Percentiles rank a stretch among this genome's conserved stretches.
Conservation (phyloP, 2,888 invertebrate species). For the Metacarcinus magister region DNA sequence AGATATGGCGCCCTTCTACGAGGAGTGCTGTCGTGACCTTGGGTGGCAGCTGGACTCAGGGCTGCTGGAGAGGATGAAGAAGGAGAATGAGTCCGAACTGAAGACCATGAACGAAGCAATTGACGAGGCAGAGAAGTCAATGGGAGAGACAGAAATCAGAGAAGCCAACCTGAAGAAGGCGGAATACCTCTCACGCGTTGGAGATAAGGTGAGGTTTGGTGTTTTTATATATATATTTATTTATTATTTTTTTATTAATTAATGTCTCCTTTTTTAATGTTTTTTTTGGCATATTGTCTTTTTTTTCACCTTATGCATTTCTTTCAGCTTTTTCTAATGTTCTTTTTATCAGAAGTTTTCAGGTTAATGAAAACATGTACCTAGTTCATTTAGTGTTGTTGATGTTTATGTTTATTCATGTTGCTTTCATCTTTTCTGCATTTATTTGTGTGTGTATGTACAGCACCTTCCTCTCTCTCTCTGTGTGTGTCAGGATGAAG, state of each 20-base stretch:
- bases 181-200: conserved; percentile 93
- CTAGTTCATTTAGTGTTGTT: too few species aligned
- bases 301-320: too few species aligned
- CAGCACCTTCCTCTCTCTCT: background rate
- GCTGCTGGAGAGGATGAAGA: conserved; percentile 87
- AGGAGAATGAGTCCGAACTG: conserved; percentile 90
- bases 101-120: conserved; percentile 92
- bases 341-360: too few species aligned
- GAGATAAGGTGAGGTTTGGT: conserved; percentile 88
- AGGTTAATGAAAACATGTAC: too few species aligned
- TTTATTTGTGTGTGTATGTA: too few species aligned
- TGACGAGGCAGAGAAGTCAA: conserved; percentile 94
- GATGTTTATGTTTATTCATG: too few species aligned
- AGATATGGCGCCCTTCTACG: conserved; percentile 98
- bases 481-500: conserved; percentile 86
- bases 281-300: too few species aligned
- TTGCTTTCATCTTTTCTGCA: too few species aligned
- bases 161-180: conserved; percentile 93
- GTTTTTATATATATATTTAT: background rate
- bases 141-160: conserved; percentile 95
- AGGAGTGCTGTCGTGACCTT: conserved; percentile 91
- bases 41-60: conserved; percentile 91
- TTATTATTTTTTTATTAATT: too few species aligned
- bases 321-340: too few species aligned
- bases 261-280: too few species aligned